phyloP scores from a whole-genome alignment of 2,113 vertebrate species.

The Alexandromys fortis region DNA sequence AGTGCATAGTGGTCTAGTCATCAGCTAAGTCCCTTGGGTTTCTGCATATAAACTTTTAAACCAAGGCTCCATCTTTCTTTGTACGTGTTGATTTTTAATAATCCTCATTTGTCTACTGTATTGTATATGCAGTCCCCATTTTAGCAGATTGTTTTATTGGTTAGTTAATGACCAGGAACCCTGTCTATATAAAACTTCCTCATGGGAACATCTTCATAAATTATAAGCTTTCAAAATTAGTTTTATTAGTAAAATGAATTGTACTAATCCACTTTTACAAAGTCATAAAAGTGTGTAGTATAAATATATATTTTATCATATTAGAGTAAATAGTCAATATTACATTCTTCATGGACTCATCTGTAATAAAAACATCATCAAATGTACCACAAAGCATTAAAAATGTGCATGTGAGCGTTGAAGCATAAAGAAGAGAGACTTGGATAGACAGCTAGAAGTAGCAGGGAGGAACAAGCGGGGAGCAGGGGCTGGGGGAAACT shows the following conservation, averaged over 20 bases:
- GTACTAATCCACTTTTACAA: neutral
- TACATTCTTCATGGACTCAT: neutral
- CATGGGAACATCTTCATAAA: neutral
- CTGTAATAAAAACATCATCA: neutral
- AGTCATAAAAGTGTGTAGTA: neutral
- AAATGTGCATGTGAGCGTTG: neutral
- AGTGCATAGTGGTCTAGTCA: neutral
- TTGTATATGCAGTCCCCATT: neutral
- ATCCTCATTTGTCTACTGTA: neutral
- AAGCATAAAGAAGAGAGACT: neutral
- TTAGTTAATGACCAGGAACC: neutral
- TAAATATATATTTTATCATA: neutral
- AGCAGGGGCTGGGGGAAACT: neutral
- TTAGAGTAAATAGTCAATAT: neutral
- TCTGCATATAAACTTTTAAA: conserved; percentile 24
- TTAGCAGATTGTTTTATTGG: neutral
- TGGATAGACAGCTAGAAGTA: neutral
- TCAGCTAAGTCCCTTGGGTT: conserved; percentile 1
- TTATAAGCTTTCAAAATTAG: neutral
- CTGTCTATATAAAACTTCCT: neutral
- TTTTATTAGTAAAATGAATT: conserved; percentile 23
- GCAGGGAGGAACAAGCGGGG: neutral
- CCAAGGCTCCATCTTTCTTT: neutral
- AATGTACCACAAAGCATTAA: neutral
- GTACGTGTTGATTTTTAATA: conserved; percentile 25